Evolutionary conservation across 2,888 invertebrate genomes (phyloP).

Genomic region (Eupithecia pulchellata): DNA sequence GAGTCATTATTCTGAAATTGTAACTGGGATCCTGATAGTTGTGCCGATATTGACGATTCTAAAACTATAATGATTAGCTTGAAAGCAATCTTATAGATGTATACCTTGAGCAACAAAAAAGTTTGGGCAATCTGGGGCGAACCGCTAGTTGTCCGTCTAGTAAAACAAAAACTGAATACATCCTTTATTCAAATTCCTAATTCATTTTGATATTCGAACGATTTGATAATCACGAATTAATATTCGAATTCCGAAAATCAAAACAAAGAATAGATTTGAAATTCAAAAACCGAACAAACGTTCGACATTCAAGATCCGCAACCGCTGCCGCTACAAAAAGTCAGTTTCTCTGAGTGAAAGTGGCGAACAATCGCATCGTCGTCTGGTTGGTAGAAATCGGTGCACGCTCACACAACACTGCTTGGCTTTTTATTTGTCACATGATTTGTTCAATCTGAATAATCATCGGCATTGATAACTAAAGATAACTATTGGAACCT

Average conservation of each 20-base stretch:
- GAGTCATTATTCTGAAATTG: too few species aligned
- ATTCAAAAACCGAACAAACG: conserved; percentile 41
- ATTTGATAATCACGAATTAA: not conserved
- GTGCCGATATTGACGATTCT: too few species aligned
- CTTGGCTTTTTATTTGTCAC: conserved; percentile 45
- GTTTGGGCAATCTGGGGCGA: too few species aligned
- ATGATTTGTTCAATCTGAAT: conserved; percentile 1
- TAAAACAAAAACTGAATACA: not conserved
- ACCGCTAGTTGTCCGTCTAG: too few species aligned
- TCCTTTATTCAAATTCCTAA: not conserved
- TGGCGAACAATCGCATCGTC: conserved; percentile 63
- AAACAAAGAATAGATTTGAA: conserved; percentile 25
- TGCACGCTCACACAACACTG: conserved; percentile 48
- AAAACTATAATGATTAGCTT: too few species aligned
- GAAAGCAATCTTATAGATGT: too few species aligned
- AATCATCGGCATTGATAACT: not conserved
- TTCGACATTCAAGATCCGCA: conserved; percentile 66
- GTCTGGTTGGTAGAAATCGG: conserved; percentile 70
- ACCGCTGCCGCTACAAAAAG: conserved; percentile 69
- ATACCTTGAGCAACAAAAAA: too few species aligned
- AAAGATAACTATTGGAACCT: not conserved
- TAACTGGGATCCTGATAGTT: too few species aligned
- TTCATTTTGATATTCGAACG: too few species aligned
- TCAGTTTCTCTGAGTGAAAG: conserved; percentile 83
- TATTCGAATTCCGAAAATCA: conserved; percentile 19